phyloP scores from a whole-genome alignment of 2,797 vertebrate genomes.

The Echeneis naucrates region DNA sequence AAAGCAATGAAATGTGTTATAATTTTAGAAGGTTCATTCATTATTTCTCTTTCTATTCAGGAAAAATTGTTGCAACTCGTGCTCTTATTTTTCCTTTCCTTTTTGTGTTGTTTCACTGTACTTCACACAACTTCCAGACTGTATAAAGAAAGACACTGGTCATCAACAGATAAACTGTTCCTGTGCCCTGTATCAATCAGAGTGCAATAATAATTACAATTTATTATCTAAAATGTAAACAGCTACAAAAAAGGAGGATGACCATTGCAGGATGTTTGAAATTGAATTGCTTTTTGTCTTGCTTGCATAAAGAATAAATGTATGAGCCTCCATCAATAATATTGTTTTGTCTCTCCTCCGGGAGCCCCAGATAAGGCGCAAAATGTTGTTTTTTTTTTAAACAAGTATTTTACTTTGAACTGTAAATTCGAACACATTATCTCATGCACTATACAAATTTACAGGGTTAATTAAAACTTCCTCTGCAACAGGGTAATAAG shows the following conservation, averaged over 20 bases:
- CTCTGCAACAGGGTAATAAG: neutral
- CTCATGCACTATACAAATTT: neutral
- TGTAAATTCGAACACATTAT: neutral
- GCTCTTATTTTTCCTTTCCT: constrained; percentile 44
- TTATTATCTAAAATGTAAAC: neutral
- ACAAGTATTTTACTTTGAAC: neutral
- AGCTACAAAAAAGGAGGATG: neutral
- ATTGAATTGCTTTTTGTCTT: neutral
- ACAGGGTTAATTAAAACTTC: too few species aligned
- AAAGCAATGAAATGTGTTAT: constrained; percentile 23
- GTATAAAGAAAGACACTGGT: constrained; percentile 73
- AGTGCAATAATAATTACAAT: neutral
- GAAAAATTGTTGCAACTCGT: constrained; percentile 53
- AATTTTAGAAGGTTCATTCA: constrained; percentile 33
- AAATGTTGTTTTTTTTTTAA: neutral
- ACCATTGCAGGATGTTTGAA: neutral
- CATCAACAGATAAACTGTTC: constrained; percentile 28
- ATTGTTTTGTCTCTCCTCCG: neutral
- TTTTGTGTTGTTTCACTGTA: constrained; percentile 65
- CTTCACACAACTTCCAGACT: constrained; percentile 63
- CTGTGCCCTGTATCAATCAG: constrained; percentile 35
- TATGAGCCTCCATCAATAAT: neutral
- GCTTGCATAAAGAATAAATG: neutral
- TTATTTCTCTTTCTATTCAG: constrained; percentile 48
- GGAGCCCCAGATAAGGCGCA: neutral